These are phyloP conservation scores for Leptinotarsa juncta DNA, from an alignment of 2,888 invertebrate genomes.

Conservation along the genomic window DNA sequence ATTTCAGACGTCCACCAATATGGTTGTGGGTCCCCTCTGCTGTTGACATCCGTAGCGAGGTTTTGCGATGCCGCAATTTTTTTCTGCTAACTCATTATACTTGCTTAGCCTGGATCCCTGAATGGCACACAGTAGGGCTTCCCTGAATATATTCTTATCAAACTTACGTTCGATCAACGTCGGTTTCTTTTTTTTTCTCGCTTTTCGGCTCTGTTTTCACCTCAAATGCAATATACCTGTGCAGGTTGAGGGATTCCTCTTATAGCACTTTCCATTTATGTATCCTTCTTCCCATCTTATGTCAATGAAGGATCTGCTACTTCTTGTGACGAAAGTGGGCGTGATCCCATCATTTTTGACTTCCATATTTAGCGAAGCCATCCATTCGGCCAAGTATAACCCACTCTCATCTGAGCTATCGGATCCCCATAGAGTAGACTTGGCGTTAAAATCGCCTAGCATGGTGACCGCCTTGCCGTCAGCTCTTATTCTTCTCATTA, in stretches of 20 bases:
- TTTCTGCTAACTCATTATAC: neutral
- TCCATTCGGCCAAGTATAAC: too few relatives aligned
- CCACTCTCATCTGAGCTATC: too few relatives aligned
- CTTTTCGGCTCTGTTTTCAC: neutral
- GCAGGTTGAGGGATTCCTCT: slow-evolving; percentile 4
- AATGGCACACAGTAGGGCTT: neutral
- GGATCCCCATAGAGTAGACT: too few relatives aligned
- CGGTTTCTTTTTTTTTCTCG: too few relatives aligned
- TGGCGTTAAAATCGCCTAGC: too few relatives aligned
- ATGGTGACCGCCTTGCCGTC: too few relatives aligned
- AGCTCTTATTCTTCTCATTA: too few relatives aligned
- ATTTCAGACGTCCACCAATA: slow-evolving; percentile 11
- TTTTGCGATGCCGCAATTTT: neutral
- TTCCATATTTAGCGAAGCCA: too few relatives aligned
- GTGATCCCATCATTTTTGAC: neutral
- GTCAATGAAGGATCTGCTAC: neutral
- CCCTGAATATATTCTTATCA: too few relatives aligned
- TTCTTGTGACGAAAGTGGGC: neutral
- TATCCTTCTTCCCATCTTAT: neutral
- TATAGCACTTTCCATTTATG: neutral
- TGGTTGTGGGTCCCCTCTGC: neutral
- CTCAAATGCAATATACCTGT: neutral
- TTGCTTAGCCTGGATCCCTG: too few relatives aligned
- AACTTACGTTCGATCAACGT: too few relatives aligned
- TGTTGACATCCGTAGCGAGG: neutral